Base-by-base conservation (phyloP, 2,113 vertebrate species). In the Callaeas wilsoni region DNA sequence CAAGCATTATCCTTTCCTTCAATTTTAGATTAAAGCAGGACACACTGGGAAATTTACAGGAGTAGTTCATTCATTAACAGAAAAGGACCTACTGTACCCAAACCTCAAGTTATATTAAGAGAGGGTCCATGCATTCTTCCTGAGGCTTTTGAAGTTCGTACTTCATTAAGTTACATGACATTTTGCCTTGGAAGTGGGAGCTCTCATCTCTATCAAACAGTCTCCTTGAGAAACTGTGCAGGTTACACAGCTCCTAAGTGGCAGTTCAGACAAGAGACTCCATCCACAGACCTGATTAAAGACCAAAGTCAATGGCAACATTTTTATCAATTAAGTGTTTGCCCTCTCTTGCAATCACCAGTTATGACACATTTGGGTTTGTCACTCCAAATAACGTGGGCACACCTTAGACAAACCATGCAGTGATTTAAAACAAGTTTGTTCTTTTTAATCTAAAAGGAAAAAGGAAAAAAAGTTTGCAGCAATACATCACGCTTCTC, bases 261-360 rank as follows among this genome's bases (percentile, higher is more conserved):
- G 89, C 77, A 83, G 81, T 82, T 96, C 73, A 95, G 87, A 91
- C 87, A 89, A 75, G 60, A 91, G 89, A 94, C 91, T 96, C 87
- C 75, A 87, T 93, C 81, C 87, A 57, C 87, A 89, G 62, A 71
- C 65, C 74, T 91, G 95, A 96, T 95, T 92, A 96, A 95, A 97
- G 95, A 94, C 89, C 49, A 70, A 95, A 96, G 90, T 39, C 92
- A 94, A 46, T 35, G 76, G 76, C 16, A 93, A 84, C 69, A 35
- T 60, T 95, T 96, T 92, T 92, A 97, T 95, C 96, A 96, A 94
- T 93, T 87, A 96, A 95, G 60, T 94, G 70, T 95, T 96, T 93
- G 81, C 80, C 63, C 77, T 96, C 81, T 91, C 93, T 76, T 89
- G 87, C 91, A 97, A 89, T 95, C 94, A 91, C 65, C 70, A 94